phyloP scores from a whole-genome alignment of 2,888 invertebrate genomes.

The Zaprionus lineosus region DNA sequence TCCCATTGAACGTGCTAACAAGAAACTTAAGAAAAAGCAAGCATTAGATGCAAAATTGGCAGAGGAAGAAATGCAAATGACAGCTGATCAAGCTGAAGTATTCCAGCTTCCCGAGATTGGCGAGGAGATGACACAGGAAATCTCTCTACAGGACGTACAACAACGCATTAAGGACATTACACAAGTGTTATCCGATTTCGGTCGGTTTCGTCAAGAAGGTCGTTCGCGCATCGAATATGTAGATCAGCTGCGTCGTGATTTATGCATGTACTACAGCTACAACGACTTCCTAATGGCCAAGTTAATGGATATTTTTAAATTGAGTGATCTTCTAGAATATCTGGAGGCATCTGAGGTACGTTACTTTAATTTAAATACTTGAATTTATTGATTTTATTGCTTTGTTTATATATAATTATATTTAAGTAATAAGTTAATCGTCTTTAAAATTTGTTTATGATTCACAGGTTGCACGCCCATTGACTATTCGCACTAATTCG shows the following conservation, averaged over 20 bases:
- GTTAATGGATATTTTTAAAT: constrained; percentile 93
- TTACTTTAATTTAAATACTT: too few relatives aligned
- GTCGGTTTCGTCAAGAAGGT: constrained; percentile 86
- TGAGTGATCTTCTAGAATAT: constrained; percentile 94
- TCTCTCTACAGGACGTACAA: constrained; percentile 91
- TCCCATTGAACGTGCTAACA: constrained; percentile 93
- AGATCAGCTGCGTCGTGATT: constrained; percentile 90
- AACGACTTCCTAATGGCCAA: constrained; percentile 97
- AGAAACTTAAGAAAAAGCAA: constrained; percentile 89
- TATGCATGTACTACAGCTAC: constrained; percentile 97
- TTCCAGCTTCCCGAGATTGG: constrained; percentile 91
- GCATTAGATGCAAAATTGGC: constrained; percentile 88
- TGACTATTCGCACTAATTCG: constrained; percentile 97
- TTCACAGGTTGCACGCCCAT: constrained; percentile 90
- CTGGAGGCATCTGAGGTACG: constrained; percentile 96
- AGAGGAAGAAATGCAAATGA: constrained; percentile 91
- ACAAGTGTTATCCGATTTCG: constrained; percentile 91
- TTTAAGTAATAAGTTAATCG: too few relatives aligned
- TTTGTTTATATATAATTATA: too few relatives aligned
- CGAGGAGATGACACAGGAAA: constrained; percentile 88
- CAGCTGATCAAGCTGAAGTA: constrained; percentile 89
- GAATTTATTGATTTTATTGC: too few relatives aligned
- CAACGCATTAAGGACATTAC: constrained; percentile 94
- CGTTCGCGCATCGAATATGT: constrained; percentile 92
- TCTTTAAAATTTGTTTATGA: too few relatives aligned